These are phyloP conservation scores for Phrynocephalus vlangalii DNA, from an alignment of 2,797 vertebrate genomes.

Conservation along the genomic window DNA sequence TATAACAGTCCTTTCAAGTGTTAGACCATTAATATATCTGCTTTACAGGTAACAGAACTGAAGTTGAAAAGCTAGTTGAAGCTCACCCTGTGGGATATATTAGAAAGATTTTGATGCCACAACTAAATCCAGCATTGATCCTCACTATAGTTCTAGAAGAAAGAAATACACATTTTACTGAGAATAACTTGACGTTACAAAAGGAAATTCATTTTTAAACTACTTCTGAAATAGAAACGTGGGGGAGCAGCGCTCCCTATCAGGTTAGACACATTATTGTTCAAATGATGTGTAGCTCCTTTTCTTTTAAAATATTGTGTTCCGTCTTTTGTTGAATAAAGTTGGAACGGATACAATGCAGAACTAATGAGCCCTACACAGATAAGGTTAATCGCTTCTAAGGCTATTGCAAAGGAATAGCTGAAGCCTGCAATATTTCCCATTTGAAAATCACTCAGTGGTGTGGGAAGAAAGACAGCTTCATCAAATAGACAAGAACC, in stretches of 20 bases:
- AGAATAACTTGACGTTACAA: background rate
- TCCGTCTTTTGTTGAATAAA: conserved; percentile 27
- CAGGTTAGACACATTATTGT: background rate
- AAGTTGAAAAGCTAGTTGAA: background rate
- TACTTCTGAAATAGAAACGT: background rate
- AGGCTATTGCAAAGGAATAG: conserved; percentile 19
- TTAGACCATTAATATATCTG: background rate
- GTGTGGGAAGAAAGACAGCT: conserved; percentile 15
- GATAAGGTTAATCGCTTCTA: conserved; percentile 42
- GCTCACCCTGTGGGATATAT: background rate
- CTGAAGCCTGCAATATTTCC: conserved; percentile 36
- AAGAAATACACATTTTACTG: background rate
- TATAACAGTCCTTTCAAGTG: background rate
- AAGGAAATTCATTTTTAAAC: background rate
- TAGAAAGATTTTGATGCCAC: background rate
- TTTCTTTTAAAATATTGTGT: conserved; percentile 26
- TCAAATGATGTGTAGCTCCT: background rate
- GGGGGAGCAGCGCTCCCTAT: background rate
- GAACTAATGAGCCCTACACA: conserved; percentile 35
- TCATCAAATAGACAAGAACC: conserved; percentile 28
- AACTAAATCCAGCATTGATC: background rate
- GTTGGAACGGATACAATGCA: conserved; percentile 21
- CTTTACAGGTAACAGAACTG: conserved; percentile 7
- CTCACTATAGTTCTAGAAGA: background rate
- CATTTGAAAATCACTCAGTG: conserved; percentile 25